These are phyloP conservation scores for Microctenopoma stevenorrisi DNA, from an alignment of 2,797 vertebrate genomes.

Conservation along the genomic window DNA sequence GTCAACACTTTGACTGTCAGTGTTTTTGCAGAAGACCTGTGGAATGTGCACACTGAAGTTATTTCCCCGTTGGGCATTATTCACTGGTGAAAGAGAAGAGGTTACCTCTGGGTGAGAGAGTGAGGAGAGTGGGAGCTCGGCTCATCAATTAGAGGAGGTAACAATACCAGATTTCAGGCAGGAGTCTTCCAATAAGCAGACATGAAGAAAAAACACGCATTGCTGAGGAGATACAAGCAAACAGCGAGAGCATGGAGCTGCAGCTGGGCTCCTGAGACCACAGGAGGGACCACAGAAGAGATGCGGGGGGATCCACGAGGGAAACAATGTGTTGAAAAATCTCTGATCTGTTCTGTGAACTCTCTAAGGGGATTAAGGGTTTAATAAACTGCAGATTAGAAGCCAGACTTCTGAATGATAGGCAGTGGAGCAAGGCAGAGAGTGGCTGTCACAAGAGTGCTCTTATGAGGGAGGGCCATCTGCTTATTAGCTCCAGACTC, in stretches of 20 bases:
- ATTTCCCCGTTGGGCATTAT: conserved; percentile 32
- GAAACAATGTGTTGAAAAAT: conserved; percentile 46
- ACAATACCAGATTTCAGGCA: conserved; percentile 41
- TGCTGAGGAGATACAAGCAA: conserved; percentile 22
- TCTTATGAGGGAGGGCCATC: conserved; percentile 53
- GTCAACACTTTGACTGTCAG: no score
- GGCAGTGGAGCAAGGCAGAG: conserved; percentile 43
- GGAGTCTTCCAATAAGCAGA: conserved; percentile 39
- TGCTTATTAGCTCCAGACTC: conserved; percentile 32
- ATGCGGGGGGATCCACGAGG: neutral
- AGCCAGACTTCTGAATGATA: conserved; percentile 57
- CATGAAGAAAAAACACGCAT: conserved; percentile 42
- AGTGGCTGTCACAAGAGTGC: conserved; percentile 67
- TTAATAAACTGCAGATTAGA: conserved; percentile 73
- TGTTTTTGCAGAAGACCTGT: neutral
- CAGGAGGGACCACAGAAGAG: conserved; percentile 8
- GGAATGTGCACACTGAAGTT: conserved; percentile 46
- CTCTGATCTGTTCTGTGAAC: conserved; percentile 52
- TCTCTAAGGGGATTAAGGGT: conserved; percentile 73
- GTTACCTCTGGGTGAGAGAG: conserved; percentile 48
- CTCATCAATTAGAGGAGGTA: conserved; percentile 60
- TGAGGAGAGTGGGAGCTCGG: conserved; percentile 49
- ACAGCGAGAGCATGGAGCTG: conserved; percentile 25
- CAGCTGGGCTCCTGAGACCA: conserved; percentile 29
- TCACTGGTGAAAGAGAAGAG: conserved; percentile 38